Evolutionary conservation across 2,888 invertebrate genomes (phyloP), one percentile per base, ranked within the genome.

Genomic region (Melangyna quadrimaculata): DNA sequence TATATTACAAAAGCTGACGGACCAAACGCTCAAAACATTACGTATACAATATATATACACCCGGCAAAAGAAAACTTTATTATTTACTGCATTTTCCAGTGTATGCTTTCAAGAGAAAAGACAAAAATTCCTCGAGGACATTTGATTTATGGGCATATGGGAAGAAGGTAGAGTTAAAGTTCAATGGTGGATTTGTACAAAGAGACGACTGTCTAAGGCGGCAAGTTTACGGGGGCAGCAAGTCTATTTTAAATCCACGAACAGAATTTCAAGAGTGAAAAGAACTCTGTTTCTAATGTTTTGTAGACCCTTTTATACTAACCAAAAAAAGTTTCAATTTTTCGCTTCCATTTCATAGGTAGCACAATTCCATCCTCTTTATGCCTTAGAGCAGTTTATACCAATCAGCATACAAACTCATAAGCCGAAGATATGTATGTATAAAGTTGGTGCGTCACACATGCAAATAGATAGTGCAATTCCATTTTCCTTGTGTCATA

Each of bases 71-170:
- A 86, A 80, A 86, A 86, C 80, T 86, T 78, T 81, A 80, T 86
- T 86, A 86, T 86, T 86, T 78, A 81, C 86, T 86, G 86, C 86
- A 80, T 77, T 77, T 75, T 77, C 59, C 55, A 84, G 48, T n/a
- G 63, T 32, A 29, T 45, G 24, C 24, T 57, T 43, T 29, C 35
- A 78, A 51, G 51, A 37, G 57, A 37, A 37, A 59, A 24, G 63
- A 70, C 74, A 74, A 35, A 78, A 82, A 86, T 86, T 86, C 80
- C 86, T 78, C 77, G 77, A 86, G 86, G 81, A 86, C 86, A 86
- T 81, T 86, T 86, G 86, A 86, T 86, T 86, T 86, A 86, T 81
- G 81, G 69, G 61, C 86, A 70, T 86, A 77, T 80, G 80, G 63
- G 57, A 69, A 61, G 45, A 86, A 80, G 84, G 86, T 77, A 70